Base-by-base conservation (phyloP, 2,113 vertebrate species). In the Tylochromis polylepis region DNA sequence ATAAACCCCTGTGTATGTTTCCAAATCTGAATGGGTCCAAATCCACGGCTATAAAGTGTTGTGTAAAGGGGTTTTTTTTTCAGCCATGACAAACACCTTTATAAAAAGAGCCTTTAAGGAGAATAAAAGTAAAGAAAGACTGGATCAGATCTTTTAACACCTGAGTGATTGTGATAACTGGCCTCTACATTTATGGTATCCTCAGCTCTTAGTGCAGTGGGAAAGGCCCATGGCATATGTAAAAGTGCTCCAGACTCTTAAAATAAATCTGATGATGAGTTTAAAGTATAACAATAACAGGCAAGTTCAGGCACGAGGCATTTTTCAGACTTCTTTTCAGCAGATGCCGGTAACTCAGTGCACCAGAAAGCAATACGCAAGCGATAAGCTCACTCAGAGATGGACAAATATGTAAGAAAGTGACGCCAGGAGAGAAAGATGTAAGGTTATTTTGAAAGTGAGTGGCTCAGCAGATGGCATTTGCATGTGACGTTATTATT, bases 391-490 rank as follows among this genome's bases (percentile, higher is more conserved):
- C 29, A 31, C 43, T 31, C 70, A 51, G 70, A 51, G 43, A 14
- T 14, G 70, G 41, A 49, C 9, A 5, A 3, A 31, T 7, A 8
- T 53, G 49, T 53, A 4, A 8, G 49, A 53, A 9, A 8, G 49
- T 53, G 46, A 49, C 0, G 0, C 0, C 70, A 29, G 41, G 9
- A 49, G 15, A 75, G 41, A 27, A 72, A 46, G 22, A 72, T 49
- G 5, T 27, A 11, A 11, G 41, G 5, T 72, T 27, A 29, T 27
- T 46, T 72, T 72, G 22, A 72, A 72, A 24, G n/a, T 41, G 36
- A 70, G 24, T 27, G 24, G 67, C 49, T 75, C 67, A 75, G 41
- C 8, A 27, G 43, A 75, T 75, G 3, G 27, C 11, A 6, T 75
- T 72, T 72, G 70, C 24, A 2, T 20, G 9, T 20, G 27, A 20